Percentiles rank a stretch among this genome's conserved stretches.
phyloP scores from a whole-genome alignment of 2,888 invertebrate species.

The Selenia dentaria region DNA sequence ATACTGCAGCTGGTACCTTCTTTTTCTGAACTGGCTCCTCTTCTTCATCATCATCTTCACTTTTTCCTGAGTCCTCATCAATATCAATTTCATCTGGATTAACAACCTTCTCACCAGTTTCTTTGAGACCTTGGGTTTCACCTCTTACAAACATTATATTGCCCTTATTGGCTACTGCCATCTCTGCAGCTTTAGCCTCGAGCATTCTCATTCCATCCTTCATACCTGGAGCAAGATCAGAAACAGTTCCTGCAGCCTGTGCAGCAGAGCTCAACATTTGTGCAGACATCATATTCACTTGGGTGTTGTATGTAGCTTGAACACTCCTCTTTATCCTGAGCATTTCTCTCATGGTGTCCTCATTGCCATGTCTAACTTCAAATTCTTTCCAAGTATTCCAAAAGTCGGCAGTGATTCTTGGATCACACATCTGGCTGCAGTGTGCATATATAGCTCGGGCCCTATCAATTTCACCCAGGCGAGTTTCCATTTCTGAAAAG shows the following conservation, averaged over 20 bases:
- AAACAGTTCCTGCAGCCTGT: constrained; percentile 87
- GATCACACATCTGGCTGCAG: constrained; percentile 99
- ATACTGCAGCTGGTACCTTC: constrained; percentile 94
- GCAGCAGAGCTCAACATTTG: constrained; percentile 95
- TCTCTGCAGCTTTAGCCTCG: constrained; percentile 92
- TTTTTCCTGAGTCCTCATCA: constrained; percentile 89
- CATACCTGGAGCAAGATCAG: constrained; percentile 89
- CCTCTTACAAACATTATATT: constrained; percentile 95
- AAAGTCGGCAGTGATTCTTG: constrained; percentile 96
- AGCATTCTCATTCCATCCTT: constrained; percentile 95
- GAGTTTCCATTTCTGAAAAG: constrained; percentile 99
- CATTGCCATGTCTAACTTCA: constrained; percentile 99
- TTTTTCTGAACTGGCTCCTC: constrained; percentile 93
- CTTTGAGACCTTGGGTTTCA: constrained; percentile 90
- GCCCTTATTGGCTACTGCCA: constrained; percentile 81
- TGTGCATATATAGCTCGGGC: constrained; percentile 98
- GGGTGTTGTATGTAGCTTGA: constrained; percentile 99
- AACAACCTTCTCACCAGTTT: constrained; percentile 87
- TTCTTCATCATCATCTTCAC: constrained; percentile 85
- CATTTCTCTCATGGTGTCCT: constrained; percentile 99
- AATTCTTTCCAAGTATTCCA: constrained; percentile 99
- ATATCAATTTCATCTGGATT: constrained; percentile 96
- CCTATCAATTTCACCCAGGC: constrained; percentile 98
- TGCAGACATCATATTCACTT: constrained; percentile 99
- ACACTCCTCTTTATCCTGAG: constrained; percentile 98